Evolutionary conservation across 2,888 invertebrate species (phyloP).

Genomic region (Hemistola chrysoprasaria): DNA sequence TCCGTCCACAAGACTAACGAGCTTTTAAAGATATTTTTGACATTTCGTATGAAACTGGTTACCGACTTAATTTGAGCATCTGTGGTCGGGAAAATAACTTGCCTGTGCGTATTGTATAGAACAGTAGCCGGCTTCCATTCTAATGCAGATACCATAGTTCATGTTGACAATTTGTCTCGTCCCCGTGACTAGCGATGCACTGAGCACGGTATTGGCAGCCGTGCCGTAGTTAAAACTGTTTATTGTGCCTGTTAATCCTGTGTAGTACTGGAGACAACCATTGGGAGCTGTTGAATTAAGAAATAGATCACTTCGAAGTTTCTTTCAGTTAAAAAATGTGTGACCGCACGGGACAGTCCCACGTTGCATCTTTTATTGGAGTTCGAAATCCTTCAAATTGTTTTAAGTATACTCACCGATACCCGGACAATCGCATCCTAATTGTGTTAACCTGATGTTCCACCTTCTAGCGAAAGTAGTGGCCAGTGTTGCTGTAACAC

Average conservation of each 20-base stretch:
- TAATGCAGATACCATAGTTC: slow-evolving; percentile 90
- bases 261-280: slow-evolving; percentile 90
- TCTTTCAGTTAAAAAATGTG: too few relatives aligned
- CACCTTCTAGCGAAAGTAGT: slow-evolving; percentile 85
- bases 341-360: too few relatives aligned
- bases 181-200: slow-evolving; percentile 82
- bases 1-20: too few relatives aligned
- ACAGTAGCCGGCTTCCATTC: slow-evolving; percentile 88
- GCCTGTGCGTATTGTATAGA: slow-evolving; percentile 86
- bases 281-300: slow-evolving; percentile 84
- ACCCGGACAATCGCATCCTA: slow-evolving; percentile 87
- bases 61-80: too few relatives aligned
- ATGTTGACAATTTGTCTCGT: slow-evolving; percentile 87
- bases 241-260: slow-evolving; percentile 83
- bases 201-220: slow-evolving; percentile 79
- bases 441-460: slow-evolving; percentile 88
- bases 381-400: too few relatives aligned
- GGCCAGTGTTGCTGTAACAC: slow-evolving; percentile 83
- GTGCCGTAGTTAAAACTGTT: slow-evolving; percentile 89
- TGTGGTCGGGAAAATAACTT: slow-evolving; percentile 5
- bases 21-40: too few relatives aligned
- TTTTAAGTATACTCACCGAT: slow-evolving; percentile 70
- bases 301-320: background rate
- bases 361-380: too few relatives aligned
- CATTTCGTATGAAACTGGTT: too few relatives aligned